Conservation (phyloP, 1,140 invertebrate genomes). For the Gryllus bimaculatus region DNA sequence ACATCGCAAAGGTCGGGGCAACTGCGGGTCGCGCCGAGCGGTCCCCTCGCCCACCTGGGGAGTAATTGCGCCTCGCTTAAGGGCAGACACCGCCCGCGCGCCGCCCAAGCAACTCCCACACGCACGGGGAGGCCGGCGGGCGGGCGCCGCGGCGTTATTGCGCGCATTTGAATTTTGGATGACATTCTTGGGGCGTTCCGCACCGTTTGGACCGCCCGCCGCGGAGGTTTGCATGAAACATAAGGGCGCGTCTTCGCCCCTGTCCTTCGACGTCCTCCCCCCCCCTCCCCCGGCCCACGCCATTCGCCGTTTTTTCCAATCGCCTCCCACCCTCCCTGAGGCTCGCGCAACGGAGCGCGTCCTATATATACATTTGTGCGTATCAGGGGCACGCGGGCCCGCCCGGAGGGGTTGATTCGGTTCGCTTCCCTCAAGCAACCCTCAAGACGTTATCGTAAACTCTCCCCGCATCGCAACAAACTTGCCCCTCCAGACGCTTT, state of each 20-base stretch:
- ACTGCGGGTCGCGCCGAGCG: no score
- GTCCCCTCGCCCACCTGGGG: neutral
- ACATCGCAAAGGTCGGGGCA: no score
- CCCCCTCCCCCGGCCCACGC: no score
- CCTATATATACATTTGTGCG: conserved; percentile 4
- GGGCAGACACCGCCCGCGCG: no score
- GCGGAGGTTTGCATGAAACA: neutral
- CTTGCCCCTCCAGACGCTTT: neutral
- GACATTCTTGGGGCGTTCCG: neutral
- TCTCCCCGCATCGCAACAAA: neutral
- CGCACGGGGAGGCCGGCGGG: no score
- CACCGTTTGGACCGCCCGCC: neutral
- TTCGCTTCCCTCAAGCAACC: conserved; percentile 2
- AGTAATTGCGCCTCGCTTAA: neutral
- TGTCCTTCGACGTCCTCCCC: neutral
- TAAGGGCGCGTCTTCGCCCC: neutral
- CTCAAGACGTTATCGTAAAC: conserved; percentile 4
- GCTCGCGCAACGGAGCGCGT: neutral
- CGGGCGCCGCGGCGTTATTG: neutral
- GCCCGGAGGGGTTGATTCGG: neutral
- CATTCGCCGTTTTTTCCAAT: neutral
- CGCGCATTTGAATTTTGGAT: neutral
- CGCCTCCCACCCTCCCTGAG: neutral
- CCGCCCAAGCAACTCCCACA: neutral
- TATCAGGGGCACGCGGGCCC: neutral